Evolutionary conservation across 2,797 vertebrate species (phyloP).

Genomic region (Dermochelys coriacea): DNA sequence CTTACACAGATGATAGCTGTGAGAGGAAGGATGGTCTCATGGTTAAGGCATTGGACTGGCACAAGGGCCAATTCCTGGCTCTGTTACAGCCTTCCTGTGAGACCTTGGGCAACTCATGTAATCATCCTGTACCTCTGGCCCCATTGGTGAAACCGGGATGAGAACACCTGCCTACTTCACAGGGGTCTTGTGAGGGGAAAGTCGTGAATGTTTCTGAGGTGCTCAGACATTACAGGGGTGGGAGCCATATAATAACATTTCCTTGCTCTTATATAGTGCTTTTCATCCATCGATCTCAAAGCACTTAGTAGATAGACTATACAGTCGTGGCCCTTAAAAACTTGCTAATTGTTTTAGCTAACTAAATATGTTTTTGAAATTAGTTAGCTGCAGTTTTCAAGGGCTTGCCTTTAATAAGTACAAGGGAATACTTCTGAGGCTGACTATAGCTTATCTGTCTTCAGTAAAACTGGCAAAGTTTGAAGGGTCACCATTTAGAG

Average conservation of each 20-base stretch:
- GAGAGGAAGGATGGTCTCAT: not conserved
- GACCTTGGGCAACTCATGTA: not conserved
- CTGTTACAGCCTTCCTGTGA: not conserved
- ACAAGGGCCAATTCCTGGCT: not conserved
- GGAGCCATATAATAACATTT: accelerated
- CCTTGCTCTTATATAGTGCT: not conserved
- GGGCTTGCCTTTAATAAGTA: not conserved
- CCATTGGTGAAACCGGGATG: not conserved
- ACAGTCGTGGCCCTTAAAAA: not conserved
- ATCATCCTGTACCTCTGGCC: not conserved
- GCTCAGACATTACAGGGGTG: not conserved
- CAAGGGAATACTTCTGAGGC: not conserved
- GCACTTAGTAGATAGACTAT: not conserved
- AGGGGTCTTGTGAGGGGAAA: accelerated
- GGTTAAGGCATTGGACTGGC: not conserved
- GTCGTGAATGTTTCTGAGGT: not conserved
- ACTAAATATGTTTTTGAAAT: not conserved
- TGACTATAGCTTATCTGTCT: not conserved
- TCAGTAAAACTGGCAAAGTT: not conserved
- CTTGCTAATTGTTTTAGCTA: not conserved
- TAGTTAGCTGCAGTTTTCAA: not conserved
- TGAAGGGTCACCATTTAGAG: not conserved
- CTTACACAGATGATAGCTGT: not conserved
- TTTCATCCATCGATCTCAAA: not conserved
- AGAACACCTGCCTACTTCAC: not conserved